Evolutionary conservation across 2,797 vertebrate species (phyloP), one percentile per base, ranked within the genome.

Genomic region (Phoeniculus purpureus): DNA sequence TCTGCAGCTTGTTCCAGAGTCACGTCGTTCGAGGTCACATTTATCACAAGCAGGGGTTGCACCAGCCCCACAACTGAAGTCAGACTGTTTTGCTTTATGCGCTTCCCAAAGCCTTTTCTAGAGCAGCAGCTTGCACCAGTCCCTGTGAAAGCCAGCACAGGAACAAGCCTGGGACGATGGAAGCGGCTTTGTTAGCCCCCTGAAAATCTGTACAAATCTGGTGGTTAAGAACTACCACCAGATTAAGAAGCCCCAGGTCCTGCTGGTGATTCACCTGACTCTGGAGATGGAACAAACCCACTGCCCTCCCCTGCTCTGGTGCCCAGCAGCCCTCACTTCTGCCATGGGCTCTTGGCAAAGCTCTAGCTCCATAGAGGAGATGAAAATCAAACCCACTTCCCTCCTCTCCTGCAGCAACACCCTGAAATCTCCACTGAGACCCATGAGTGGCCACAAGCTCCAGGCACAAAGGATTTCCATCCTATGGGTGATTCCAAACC

Each of bases 131-230:
- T 92, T 81, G 91, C 86, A 85, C 85, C 81, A 85, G 67, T 7
- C 85, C 72, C 81, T 14, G 52, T 14, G 52, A 40, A 37, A 27
- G 9, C 50, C 84, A 81, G 78, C 81, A 70, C 20, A 37, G 37
- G 25, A 70, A 68, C 78, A 43, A 52, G 85, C 56, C 83, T 56
- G 47, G 52, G 67, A 92, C 80, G 79, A 66, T 64, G 83, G 85
- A 88, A 90, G 60, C 0, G 50, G 58, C 62, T 84, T 27, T 25
- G 56, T 48, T 43, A 79, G 61, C 82, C 83, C 90, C 93, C 94
- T 85, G 77, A 86, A 93, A 94, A 93, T 85, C 95, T 66, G 58
- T 62, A 93, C 90, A 90, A 91, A 94, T 78, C 77, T 80, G 91
- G 82, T 2, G 31, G 15, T 80, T 80, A 45, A 61, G 74, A 89